Evolutionary conservation across 2,113 vertebrate species (phyloP).

Genomic region (Synodontis membranacea): DNA sequence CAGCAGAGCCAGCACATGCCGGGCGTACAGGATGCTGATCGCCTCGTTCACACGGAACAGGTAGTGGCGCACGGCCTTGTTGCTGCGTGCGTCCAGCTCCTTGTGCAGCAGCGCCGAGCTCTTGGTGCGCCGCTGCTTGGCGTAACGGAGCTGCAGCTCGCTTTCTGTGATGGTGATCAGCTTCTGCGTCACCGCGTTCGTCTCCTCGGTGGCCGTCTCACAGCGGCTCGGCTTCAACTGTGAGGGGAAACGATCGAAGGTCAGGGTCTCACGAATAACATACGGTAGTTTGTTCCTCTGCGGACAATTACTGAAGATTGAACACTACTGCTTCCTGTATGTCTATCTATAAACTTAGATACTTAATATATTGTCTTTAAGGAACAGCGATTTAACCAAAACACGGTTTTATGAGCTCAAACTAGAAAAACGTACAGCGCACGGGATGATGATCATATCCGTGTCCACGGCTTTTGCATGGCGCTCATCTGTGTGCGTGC

Average conservation of each 20-base stretch:
- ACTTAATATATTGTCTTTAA: too few species aligned
- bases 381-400: too few species aligned
- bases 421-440: constrained; percentile 74
- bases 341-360: too few species aligned
- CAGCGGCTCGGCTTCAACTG: constrained; percentile 87
- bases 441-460: constrained; percentile 91
- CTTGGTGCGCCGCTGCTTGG: constrained; percentile 92
- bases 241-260: background rate
- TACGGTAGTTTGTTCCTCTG: background rate
- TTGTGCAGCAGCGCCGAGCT: constrained; percentile 92
- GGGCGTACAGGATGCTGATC: constrained; percentile 89
- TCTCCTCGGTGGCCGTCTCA: constrained; percentile 87
- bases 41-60: constrained; percentile 93
- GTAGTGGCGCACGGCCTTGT: constrained; percentile 86
- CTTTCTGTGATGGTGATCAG: constrained; percentile 93
- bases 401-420: too few species aligned
- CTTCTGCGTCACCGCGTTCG: constrained; percentile 88
- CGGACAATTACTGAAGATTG: background rate
- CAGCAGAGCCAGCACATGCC: constrained; percentile 88
- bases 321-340: too few species aligned
- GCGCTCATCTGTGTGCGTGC: constrained; percentile 81
- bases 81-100: constrained; percentile 89
- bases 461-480: constrained; percentile 90
- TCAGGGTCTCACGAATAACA: background rate
- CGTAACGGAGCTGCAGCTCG: constrained; percentile 91